phyloP scores from a whole-genome alignment of 2,888 invertebrate species.

The Orthosia incerta region DNA sequence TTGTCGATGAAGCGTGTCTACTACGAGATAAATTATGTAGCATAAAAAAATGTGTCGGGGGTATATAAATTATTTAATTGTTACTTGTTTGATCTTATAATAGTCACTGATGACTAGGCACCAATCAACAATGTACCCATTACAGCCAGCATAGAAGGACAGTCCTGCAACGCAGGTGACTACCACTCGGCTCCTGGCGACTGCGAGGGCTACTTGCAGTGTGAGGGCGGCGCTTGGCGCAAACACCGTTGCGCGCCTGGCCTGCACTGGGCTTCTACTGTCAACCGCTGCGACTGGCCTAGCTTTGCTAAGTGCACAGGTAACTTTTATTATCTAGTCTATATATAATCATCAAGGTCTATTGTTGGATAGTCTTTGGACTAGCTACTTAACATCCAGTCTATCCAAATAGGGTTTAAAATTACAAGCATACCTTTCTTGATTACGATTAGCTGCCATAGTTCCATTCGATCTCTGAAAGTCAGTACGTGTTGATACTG shows the following conservation, averaged over 20 bases:
- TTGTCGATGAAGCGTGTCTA: too few relatives aligned
- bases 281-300: conserved; percentile 95
- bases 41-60: too few relatives aligned
- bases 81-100: too few relatives aligned
- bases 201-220: conserved; percentile 95
- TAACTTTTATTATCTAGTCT: neutral
- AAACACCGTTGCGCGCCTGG: conserved; percentile 95
- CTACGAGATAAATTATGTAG: too few relatives aligned
- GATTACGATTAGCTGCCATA: neutral
- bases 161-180: conserved; percentile 84
- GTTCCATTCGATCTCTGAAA: neutral
- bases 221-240: conserved; percentile 93
- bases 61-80: too few relatives aligned
- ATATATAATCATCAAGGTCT: too few relatives aligned
- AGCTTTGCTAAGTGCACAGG: conserved; percentile 92
- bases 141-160: conserved; percentile 88
- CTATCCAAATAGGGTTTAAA: neutral
- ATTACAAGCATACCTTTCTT: too few relatives aligned
- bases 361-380: too few relatives aligned
- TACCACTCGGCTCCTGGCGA: conserved; percentile 92
- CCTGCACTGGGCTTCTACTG: conserved; percentile 94
- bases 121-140: conserved; percentile 42
- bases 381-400: too few relatives aligned
- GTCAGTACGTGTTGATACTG: too few relatives aligned
- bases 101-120: neutral